phyloP scores from a whole-genome alignment of 2,113 vertebrate species.

The Neoarius graeffei region DNA sequence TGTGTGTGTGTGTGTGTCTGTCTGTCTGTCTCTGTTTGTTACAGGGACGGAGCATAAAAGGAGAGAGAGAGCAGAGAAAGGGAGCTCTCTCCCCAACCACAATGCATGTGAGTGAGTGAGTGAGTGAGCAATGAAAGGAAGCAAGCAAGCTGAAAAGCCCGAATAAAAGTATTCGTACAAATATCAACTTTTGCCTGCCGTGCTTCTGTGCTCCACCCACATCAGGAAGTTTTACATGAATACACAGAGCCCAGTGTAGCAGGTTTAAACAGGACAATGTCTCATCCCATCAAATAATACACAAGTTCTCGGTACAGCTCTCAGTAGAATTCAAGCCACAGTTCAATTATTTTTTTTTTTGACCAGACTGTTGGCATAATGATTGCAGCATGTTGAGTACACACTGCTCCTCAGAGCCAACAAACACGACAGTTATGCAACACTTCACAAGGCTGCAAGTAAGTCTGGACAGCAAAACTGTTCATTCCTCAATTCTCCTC shows the following conservation, averaged over 20 bases:
- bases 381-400: background rate
- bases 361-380: background rate
- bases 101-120: too few relatives aligned
- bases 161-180: too few relatives aligned
- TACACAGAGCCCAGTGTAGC: background rate
- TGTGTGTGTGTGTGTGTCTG: too few relatives aligned
- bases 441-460: background rate
- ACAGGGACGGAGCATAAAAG: too few relatives aligned
- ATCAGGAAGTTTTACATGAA: too few relatives aligned
- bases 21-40: too few relatives aligned
- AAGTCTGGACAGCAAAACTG: constrained; percentile 33
- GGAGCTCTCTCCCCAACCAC: too few relatives aligned
- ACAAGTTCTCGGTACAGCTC: constrained; percentile 7
- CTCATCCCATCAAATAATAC: background rate
- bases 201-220: too few relatives aligned
- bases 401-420: background rate
- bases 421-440: constrained; percentile 35
- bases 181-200: too few relatives aligned
- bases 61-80: too few relatives aligned
- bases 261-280: constrained; percentile 5
- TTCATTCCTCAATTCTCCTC: constrained; percentile 42
- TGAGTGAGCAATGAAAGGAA: too few relatives aligned
- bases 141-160: too few relatives aligned
- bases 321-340: constrained; percentile 19
- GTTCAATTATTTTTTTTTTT: constrained; percentile 35